Percentiles rank a stretch among this genome's conserved stretches.
phyloP scores from a whole-genome alignment of 2,113 vertebrate species.

The Pteropus alecto region DNA sequence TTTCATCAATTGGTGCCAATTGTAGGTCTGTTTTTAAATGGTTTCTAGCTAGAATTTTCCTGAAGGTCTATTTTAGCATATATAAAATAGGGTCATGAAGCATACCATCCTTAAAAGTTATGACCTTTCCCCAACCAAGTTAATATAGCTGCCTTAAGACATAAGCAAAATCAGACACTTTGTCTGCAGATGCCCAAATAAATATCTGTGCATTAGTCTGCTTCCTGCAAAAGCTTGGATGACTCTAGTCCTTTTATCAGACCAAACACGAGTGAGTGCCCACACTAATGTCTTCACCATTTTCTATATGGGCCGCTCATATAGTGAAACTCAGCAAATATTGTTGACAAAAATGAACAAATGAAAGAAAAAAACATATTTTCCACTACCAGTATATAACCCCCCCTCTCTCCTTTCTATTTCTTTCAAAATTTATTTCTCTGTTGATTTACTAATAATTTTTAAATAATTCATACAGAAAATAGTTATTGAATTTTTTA shows the following conservation, averaged over 20 bases:
- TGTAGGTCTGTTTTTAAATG: background rate
- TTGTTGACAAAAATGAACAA: background rate
- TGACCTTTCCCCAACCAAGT: background rate
- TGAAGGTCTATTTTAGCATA: background rate
- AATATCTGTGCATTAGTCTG: background rate
- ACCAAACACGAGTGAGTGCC: background rate
- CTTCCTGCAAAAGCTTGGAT: background rate
- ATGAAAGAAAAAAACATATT: background rate
- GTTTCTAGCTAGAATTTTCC: background rate
- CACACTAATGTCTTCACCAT: background rate
- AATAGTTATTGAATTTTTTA: background rate
- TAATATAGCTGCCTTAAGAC: background rate
- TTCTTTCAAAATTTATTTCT: background rate
- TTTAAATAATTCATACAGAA: background rate
- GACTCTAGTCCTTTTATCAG: background rate
- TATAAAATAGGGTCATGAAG: background rate
- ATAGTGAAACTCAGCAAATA: background rate
- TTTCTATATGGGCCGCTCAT: background rate
- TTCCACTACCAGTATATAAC: background rate
- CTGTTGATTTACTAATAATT: background rate
- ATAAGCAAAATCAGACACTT: background rate
- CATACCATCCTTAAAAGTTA: background rate
- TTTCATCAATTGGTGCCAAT: background rate
- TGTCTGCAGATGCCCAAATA: background rate
- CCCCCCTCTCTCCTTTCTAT: background rate